Base-by-base conservation (phyloP, 2,113 vertebrate genomes). In the Antechinus flavipes region DNA sequence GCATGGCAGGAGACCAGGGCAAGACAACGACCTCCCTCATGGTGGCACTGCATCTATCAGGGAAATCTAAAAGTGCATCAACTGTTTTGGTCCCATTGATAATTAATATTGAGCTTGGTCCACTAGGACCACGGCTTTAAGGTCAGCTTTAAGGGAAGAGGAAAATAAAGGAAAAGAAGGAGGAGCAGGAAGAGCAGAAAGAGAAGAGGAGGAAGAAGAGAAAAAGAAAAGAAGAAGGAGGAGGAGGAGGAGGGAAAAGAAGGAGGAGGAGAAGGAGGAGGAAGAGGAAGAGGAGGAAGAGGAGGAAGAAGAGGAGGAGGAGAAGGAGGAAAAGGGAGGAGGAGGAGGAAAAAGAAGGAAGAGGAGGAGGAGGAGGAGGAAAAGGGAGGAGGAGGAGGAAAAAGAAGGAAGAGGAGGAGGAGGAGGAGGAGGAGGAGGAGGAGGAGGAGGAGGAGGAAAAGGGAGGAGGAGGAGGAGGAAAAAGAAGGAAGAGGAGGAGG, bases 401-500 rank as follows among this genome's bases (percentile, higher is more conserved):
- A 8, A 2, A 12, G 12, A 11, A 30, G 61, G 0, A 26, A 9
- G 55, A 26, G 54, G 6, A 11, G 8, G 26, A 61, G 27, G 26
- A 61, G 10, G 26, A 30, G 76, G 0, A 55, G 5, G 4, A 3
- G 54, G 54, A 55, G 24, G 7, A 25, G 16, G 6, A 24, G 5
- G 6, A 55, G 35, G 35, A 42, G 35, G 19, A 61, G 8, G 2
- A 12, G 58, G 30, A 14, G 2, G 3, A 68, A n/a, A n/a, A n/a
- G n/a, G 27, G 1, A 35, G 30, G 4, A 35, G 27, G 2, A 35
- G 11, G 3, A 35, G 58, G 2, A 27, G 26, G 2, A 30, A 30
- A 9, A 3, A 30, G 26, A 30, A 30, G 56, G 0, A 49, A 11
- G 2, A 61, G 2, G 26, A 3, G 1, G 9, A 2, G 2, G 26